A percentile compares a stretch with the other conserved stretches of the same genome.
phyloP scores from a whole-genome alignment of 2,113 vertebrate species.

The Chaenocephalus aceratus region DNA sequence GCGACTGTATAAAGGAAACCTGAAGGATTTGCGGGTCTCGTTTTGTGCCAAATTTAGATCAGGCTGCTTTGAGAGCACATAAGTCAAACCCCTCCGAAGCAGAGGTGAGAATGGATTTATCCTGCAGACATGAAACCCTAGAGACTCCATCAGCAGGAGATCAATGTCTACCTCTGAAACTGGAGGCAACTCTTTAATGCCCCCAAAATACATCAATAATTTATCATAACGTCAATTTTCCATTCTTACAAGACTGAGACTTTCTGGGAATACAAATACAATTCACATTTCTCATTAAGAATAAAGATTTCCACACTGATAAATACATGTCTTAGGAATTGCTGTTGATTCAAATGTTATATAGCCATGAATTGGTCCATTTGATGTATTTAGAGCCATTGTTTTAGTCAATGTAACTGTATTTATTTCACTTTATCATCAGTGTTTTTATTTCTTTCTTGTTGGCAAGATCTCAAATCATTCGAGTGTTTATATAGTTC shows the following conservation, averaged over 20 bases:
- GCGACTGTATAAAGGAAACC: constrained; percentile 47
- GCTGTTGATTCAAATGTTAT: neutral
- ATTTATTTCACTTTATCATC: no score
- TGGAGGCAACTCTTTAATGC: constrained; percentile 16
- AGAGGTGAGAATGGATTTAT: neutral
- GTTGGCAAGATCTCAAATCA: neutral
- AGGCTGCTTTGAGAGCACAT: neutral
- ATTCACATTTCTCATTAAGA: constrained; percentile 13
- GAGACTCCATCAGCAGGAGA: constrained; percentile 11
- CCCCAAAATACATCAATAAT: constrained; percentile 47
- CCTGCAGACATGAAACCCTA: neutral
- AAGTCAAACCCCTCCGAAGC: constrained; percentile 10
- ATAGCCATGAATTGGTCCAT: neutral
- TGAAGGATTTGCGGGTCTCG: constrained; percentile 56
- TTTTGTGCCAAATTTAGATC: constrained; percentile 50
- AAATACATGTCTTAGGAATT: neutral
- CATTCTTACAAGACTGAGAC: neutral
- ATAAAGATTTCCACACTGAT: no score
- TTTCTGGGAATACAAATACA: neutral
- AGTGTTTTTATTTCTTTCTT: no score
- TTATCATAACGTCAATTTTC: constrained; percentile 24
- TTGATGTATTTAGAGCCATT: neutral
- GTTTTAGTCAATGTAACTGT: no score
- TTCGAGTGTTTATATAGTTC: no score
- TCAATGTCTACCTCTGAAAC: constrained; percentile 34